phyloP scores from a whole-genome alignment of 2,113 vertebrate species.

The Illadopsis cleaveri region DNA sequence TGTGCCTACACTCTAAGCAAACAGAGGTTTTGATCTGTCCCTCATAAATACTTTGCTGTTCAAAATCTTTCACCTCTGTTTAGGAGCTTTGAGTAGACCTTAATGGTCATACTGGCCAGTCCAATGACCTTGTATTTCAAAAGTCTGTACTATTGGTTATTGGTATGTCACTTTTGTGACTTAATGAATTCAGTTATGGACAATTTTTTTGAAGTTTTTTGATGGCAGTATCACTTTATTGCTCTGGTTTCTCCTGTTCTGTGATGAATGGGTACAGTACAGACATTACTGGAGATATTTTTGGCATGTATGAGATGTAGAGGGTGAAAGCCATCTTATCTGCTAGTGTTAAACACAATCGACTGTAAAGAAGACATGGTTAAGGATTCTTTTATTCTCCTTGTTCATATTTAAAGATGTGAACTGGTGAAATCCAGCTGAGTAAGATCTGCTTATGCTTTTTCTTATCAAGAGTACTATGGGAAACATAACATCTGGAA shows the following conservation, averaged over 20 bases:
- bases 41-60: neutral
- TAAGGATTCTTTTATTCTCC: neutral
- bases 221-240: neutral
- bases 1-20: neutral
- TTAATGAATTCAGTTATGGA: neutral
- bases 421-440: slow-evolving; percentile 46
- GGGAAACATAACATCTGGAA: slow-evolving; percentile 85
- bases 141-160: neutral
- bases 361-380: neutral
- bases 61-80: neutral
- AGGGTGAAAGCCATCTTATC: neutral
- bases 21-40: neutral
- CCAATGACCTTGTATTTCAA: neutral
- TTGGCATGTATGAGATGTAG: neutral
- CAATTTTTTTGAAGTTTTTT: neutral
- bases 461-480: slow-evolving; percentile 85
- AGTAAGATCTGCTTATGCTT: slow-evolving; percentile 80
- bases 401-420: neutral
- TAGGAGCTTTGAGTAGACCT: neutral
- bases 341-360: neutral
- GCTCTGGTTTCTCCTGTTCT: neutral
- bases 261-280: neutral
- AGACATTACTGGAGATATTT: neutral
- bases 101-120: neutral
- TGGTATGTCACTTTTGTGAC: neutral